Evolutionary conservation across 2,113 vertebrate species (phyloP), one percentile per base, ranked within the genome.

Genomic region (Patagioenas fasciata): DNA sequence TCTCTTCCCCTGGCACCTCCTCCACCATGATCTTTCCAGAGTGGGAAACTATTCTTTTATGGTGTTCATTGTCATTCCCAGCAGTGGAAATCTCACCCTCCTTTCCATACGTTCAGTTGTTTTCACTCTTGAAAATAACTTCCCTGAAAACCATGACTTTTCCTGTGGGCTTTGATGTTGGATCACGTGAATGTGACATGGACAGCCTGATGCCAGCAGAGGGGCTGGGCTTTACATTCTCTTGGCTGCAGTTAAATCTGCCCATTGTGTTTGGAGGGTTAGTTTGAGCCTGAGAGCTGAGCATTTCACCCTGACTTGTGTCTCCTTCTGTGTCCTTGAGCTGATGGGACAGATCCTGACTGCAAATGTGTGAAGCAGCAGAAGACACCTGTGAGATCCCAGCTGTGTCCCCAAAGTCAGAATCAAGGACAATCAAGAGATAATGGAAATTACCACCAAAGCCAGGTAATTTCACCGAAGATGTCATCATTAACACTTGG

Each of bases 291-390:
- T 1, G 0, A 9, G 32, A 81, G 32, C 36, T 21, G 23, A 86
- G 9, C 16, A 44, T 74, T 84, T 95, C 1, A 1, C 25, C 62
- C 60, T 70, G 48, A 23, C 36, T 51, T 0, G 0, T 48, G 25
- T 34, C 34, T 88, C 13, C 36, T 62, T 82, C 36, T 36, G 26
- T 26, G 47, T 61, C 31, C 28, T 70, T 47, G 50, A 78, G 23
- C 19, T 12, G 12, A n/a, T 13, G 38, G 40, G 47, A 40, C n/a
- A 88, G 70, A 89, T 66, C 50, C 62, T 50, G 36, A 53, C 25
- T n/a, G 15, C 0, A 6, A 25, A 70, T n/a, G 6, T 47, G 36
- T n/a, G 47, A 75, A 69, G 47, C 14, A 29, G 50, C 47, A 23
- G 62, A 95, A 87, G 21, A 58, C 23, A 70, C 13, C 23, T 0